Base-by-base conservation (phyloP, 1,140 invertebrate species). In the Macrotrachela quadricornifera region DNA sequence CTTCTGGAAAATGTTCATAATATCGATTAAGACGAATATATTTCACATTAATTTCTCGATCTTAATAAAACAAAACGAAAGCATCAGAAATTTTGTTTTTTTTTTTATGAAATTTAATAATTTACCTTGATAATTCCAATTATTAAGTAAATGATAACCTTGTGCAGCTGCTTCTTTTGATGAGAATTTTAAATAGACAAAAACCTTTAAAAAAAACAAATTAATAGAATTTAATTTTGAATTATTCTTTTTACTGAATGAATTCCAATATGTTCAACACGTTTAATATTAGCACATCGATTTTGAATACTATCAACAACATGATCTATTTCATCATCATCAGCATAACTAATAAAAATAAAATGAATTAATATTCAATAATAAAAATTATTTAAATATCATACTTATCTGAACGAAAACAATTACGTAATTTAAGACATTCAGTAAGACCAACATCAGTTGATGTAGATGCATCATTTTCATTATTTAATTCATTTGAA, bases 41-140 rank as follows among this genome's bases (percentile, higher is more conserved):
- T 69, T 92, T 94, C 3, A 94, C 91, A 4, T 86, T 92, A 43
- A 96, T 83, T 44, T 95, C 74, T 52, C 83, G 78, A 45, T 80
- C 80, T 79, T 64, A 53, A 69, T n/a, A 59, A 17, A 49, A 50
- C n/a, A 15, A 13, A 30, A 38, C n/a, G 45, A 36, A 21, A n/a
- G n/a, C n/a, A n/a, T n/a, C n/a, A n/a, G n/a, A n/a, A n/a, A n/a
- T n/a, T n/a, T n/a, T n/a, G n/a, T n/a, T n/a, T n/a, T n/a, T n/a
- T n/a, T n/a, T n/a, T n/a, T n/a, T n/a, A n/a, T n/a, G n/a, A n/a
- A n/a, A n/a, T 4, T 30, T 4, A 30, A 30, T 30, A 30, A 63
- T 67, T 70, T 69, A 75, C 83, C 79, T 68, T 90, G 85, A 71
- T 85, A 92, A 87, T 88, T 94, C 79, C 83, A 90, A 43, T 86